These are phyloP conservation scores for Megalurothrips usitatus DNA, from an alignment of 2,888 invertebrate genomes.

Conservation along the genomic window DNA sequence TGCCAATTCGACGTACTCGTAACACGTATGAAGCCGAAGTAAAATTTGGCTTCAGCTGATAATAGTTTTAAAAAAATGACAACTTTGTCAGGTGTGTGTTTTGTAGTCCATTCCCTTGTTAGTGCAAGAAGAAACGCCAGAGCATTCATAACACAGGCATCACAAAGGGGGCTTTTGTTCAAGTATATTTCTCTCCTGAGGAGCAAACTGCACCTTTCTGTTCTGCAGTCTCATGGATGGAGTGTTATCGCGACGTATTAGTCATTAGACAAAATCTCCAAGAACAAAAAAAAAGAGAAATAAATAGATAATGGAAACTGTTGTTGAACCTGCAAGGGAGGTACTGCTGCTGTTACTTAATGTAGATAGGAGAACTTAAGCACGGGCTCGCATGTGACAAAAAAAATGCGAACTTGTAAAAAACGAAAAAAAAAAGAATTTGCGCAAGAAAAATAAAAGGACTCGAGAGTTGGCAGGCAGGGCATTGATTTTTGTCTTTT, in stretches of 20 bases:
- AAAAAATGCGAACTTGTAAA: not conserved
- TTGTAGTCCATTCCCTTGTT: not conserved
- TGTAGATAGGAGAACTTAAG: not conserved
- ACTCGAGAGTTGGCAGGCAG: not conserved
- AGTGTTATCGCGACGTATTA: not conserved
- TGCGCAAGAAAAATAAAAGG: conserved; percentile 20
- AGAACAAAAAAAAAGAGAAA: not conserved
- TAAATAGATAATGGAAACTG: not conserved
- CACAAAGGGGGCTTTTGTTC: not conserved
- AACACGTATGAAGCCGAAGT: too few species aligned
- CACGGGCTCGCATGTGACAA: not conserved
- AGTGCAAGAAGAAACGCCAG: not conserved
- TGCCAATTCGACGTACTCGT: too few species aligned
- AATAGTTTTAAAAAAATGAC: too few species aligned
- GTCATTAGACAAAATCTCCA: not conserved
- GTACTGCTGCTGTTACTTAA: too few species aligned
- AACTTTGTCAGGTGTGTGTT: not conserved
- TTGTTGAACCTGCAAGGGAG: not conserved
- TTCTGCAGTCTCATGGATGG: not conserved
- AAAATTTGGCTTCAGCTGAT: too few species aligned
- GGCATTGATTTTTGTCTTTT: too few species aligned
- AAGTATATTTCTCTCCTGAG: not conserved
- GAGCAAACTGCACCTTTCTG: conserved; percentile 22
- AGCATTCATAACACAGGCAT: not conserved
- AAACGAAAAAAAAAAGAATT: not conserved